Evolutionary conservation across 2,888 invertebrate species (phyloP).

Genomic region (Stegophylla sp.): DNA sequence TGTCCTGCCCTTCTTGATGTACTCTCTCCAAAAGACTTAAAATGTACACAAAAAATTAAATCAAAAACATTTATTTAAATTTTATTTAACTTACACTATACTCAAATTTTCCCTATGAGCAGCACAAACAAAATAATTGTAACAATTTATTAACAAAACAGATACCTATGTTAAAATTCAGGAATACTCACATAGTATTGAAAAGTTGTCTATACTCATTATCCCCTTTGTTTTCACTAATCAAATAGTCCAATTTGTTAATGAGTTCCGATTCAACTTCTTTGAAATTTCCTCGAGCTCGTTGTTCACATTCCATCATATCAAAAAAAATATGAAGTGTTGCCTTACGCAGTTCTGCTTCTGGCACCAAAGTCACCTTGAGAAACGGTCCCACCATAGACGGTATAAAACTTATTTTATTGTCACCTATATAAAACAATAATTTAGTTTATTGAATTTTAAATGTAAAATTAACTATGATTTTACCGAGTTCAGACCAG

Average conservation of each 20-base stretch:
- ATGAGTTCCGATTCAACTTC: conserved; percentile 92
- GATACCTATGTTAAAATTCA: neutral
- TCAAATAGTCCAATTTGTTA: conserved; percentile 89
- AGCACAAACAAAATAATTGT: conserved; percentile 40
- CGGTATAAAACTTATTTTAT: conserved; percentile 87
- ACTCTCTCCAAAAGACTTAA: conserved; percentile 87
- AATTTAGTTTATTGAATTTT: neutral
- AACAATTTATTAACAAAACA: neutral
- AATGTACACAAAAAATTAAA: neutral
- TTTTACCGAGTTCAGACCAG: conserved; percentile 83
- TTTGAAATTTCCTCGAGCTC: conserved; percentile 83
- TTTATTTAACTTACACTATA: conserved; percentile 38
- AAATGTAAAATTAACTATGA: neutral
- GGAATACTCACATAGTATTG: conserved; percentile 86
- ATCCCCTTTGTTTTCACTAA: conserved; percentile 92
- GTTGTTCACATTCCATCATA: conserved; percentile 92
- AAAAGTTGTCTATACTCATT: conserved; percentile 92
- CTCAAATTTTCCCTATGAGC: conserved; percentile 41
- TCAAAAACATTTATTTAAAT: neutral
- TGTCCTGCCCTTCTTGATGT: conserved; percentile 74
- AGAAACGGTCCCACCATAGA: conserved; percentile 92
- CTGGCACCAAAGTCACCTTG: conserved; percentile 89
- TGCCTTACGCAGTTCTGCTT: conserved; percentile 82
- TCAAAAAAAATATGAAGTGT: conserved; percentile 92
- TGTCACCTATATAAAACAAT: conserved; percentile 72